Conservation (phyloP, 2,888 invertebrate species). For the Plebejus melissa region DNA sequence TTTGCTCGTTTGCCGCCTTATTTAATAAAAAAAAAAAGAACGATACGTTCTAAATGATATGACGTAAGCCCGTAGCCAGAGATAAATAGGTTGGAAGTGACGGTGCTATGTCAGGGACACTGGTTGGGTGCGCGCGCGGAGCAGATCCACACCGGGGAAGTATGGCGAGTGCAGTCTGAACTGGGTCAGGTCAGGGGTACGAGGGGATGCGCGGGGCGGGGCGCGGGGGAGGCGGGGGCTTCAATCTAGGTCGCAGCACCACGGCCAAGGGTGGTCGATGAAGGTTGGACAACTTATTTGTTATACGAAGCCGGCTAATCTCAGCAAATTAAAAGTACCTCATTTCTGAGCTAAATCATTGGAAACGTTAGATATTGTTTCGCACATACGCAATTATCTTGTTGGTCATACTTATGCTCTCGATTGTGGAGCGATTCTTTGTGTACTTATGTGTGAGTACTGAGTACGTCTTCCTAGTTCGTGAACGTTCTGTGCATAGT, state of each 20-base stretch:
- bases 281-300: slow-evolving; percentile 68
- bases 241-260: slow-evolving; percentile 68
- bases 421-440: background rate
- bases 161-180: slow-evolving; percentile 65
- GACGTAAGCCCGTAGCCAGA: slow-evolving; percentile 33
- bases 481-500: background rate
- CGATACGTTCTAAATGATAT: slow-evolving; percentile 25
- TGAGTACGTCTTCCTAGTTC: background rate
- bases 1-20: too few relatives aligned
- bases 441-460: background rate
- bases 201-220: slow-evolving; percentile 41
- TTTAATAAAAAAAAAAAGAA: too few relatives aligned
- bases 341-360: background rate
- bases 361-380: background rate
- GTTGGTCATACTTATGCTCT: background rate
- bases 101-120: slow-evolving; percentile 43
- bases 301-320: slow-evolving; percentile 40
- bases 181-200: slow-evolving; percentile 69
- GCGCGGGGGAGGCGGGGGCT: slow-evolving; percentile 37
- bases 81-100: slow-evolving; percentile 39
- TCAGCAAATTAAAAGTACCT: background rate
- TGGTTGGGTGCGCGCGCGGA: slow-evolving; percentile 46
- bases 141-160: slow-evolving; percentile 45
- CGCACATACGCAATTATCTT: background rate
- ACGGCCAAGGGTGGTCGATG: slow-evolving; percentile 74